A percentile compares a stretch with the other conserved stretches of the same genome.
phyloP scores from a whole-genome alignment of 2,113 vertebrate species.

The Mobula hypostoma region DNA sequence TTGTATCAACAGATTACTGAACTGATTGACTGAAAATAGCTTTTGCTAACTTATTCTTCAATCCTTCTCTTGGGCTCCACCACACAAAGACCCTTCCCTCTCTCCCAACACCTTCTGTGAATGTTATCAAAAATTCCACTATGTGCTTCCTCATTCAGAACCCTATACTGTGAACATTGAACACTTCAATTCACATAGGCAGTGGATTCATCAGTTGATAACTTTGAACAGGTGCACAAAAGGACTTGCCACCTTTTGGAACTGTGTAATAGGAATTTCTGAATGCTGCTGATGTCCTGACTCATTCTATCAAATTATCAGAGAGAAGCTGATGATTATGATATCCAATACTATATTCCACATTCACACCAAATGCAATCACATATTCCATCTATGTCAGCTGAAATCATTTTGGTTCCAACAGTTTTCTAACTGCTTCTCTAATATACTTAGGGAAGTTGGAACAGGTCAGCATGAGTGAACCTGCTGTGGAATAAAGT shows the following conservation, averaged over 20 bases:
- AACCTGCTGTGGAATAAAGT: no score
- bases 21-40: not conserved
- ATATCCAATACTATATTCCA: no score
- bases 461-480: no score
- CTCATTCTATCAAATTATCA: not conserved
- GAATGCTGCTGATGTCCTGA: not conserved
- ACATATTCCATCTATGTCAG: not conserved
- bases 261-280: not conserved
- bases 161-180: not conserved
- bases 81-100: not conserved
- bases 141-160: not conserved
- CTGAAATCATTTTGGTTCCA: not conserved
- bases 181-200: not conserved
- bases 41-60: not conserved
- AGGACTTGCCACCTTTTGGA: not conserved
- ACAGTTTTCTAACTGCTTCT: no score
- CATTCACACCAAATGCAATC: not conserved
- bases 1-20: not conserved
- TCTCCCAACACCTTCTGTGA: not conserved
- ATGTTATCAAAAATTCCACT: no score
- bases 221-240: not conserved
- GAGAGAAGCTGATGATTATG: no score
- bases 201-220: not conserved
- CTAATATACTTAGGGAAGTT: no score
- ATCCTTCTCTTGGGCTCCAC: not conserved